A percentile compares a stretch with the other conserved stretches of the same genome.
phyloP scores from a whole-genome alignment of 1,140 invertebrate species.

The Brachionus rubens region DNA sequence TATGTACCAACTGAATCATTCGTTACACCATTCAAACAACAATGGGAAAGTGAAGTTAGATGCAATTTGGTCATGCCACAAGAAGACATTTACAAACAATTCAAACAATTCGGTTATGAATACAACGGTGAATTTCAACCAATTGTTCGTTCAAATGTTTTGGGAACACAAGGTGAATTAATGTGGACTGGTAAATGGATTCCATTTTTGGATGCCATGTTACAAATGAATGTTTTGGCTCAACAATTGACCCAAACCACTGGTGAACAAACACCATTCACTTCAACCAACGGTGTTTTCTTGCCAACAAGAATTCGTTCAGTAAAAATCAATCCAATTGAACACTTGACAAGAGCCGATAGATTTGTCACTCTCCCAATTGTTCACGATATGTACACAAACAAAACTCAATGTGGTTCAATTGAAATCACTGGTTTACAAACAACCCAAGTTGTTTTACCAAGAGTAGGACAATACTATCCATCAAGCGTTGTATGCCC shows the following conservation, averaged over 20 bases:
- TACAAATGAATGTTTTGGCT: conserved; percentile 81
- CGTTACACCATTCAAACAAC: conserved; percentile 12
- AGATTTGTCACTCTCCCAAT: conserved; percentile 57
- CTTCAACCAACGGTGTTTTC: conserved; percentile 65
- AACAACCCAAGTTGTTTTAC: conserved; percentile 68
- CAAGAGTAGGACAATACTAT: conserved; percentile 7
- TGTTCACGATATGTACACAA: neutral
- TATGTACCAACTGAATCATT: conserved; percentile 6
- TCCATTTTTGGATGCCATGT: conserved; percentile 86
- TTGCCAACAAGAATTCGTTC: conserved; percentile 81
- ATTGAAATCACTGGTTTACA: conserved; percentile 85
- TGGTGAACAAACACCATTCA: conserved; percentile 63
- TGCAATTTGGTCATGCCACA: conserved; percentile 14
- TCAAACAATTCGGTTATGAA: conserved; percentile 86
- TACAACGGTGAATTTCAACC: conserved; percentile 81
- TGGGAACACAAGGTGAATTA: conserved; percentile 52
- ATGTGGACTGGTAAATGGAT: conserved; percentile 86
- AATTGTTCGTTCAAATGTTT: conserved; percentile 48
- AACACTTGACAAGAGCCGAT: conserved; percentile 51
- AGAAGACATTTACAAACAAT: conserved; percentile 84
- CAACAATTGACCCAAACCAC: too few species aligned
- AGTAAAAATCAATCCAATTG: conserved; percentile 73
- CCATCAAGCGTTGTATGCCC: neutral
- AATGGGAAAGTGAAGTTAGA: conserved; percentile 24
- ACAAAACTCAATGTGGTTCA: conserved; percentile 67